Evolutionary conservation across 2,888 invertebrate genomes (phyloP).

Genomic region (Eupeodes luniger): DNA sequence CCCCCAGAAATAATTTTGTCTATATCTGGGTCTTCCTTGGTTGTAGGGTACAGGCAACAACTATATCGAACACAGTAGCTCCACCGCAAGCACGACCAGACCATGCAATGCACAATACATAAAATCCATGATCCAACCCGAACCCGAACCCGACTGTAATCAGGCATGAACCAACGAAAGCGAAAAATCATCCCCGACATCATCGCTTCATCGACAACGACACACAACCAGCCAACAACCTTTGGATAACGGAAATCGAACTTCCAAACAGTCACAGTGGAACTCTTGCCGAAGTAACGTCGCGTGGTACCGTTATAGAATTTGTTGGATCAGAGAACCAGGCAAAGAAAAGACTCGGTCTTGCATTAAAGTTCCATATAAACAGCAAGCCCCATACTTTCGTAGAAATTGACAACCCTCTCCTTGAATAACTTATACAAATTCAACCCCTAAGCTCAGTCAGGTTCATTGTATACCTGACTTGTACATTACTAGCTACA

Average conservation of each 20-base stretch:
- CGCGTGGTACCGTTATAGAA: slow-evolving; percentile 79
- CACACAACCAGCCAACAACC: slow-evolving; percentile 63
- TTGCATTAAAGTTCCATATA: slow-evolving; percentile 10
- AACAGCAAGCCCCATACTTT: background rate
- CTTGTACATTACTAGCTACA: background rate
- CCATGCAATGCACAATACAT: too few relatives aligned
- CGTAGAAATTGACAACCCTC: slow-evolving; percentile 15
- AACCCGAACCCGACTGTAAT: slow-evolving; percentile 56
- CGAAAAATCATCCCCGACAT: slow-evolving; percentile 71
- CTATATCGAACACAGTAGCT: slow-evolving; percentile 32
- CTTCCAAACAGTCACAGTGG: slow-evolving; percentile 82
- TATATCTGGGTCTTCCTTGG: slow-evolving; percentile 30
- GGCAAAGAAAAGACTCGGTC: slow-evolving; percentile 42
- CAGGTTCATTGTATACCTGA: slow-evolving; percentile 45
- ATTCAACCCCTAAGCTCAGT: slow-evolving; percentile 43
- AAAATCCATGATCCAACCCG: background rate
- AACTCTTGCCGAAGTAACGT: slow-evolving; percentile 84
- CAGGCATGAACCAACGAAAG: slow-evolving; percentile 74
- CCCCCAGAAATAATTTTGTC: slow-evolving; percentile 26
- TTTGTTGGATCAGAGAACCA: slow-evolving; percentile 56
- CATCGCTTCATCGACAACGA: slow-evolving; percentile 19
- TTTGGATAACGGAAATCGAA: slow-evolving; percentile 80
- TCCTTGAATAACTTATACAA: slow-evolving; percentile 14
- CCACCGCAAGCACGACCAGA: background rate
- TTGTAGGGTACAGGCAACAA: slow-evolving; percentile 7